These are phyloP conservation scores for Dipodomys ordii DNA, from an alignment of 2,113 vertebrate species.

Conservation along the genomic window DNA sequence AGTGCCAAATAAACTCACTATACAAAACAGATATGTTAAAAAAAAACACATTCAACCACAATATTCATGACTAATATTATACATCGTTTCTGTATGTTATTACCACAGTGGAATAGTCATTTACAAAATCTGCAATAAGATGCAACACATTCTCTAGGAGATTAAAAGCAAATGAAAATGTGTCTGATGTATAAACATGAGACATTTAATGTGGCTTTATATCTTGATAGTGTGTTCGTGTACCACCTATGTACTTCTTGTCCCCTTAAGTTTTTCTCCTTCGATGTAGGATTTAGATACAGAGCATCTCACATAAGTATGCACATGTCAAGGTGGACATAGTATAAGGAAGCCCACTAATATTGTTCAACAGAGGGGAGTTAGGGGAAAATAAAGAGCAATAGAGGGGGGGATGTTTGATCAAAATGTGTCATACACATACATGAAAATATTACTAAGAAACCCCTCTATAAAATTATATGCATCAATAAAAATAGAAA, in stretches of 20 bases:
- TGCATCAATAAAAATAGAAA: no score
- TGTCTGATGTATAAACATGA: neutral
- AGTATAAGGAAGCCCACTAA: no score
- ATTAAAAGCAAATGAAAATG: conserved; percentile 7
- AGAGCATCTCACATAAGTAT: neutral
- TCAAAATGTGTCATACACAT: no score
- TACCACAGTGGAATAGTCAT: neutral
- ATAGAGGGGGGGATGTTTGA: no score
- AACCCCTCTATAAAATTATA: no score
- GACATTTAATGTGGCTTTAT: neutral
- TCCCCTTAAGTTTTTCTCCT: neutral
- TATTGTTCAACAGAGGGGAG: no score
- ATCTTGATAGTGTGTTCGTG: neutral
- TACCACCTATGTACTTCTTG: neutral
- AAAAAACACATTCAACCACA: neutral
- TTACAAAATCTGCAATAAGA: neutral
- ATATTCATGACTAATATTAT: neutral
- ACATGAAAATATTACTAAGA: no score
- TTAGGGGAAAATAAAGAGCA: no score
- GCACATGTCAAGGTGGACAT: neutral
- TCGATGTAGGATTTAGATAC: neutral
- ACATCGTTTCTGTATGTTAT: neutral
- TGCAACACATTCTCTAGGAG: neutral
- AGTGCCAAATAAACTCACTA: neutral
- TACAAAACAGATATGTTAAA: neutral